phyloP scores from a whole-genome alignment of 2,888 invertebrate genomes.

The Melipona beecheii region DNA sequence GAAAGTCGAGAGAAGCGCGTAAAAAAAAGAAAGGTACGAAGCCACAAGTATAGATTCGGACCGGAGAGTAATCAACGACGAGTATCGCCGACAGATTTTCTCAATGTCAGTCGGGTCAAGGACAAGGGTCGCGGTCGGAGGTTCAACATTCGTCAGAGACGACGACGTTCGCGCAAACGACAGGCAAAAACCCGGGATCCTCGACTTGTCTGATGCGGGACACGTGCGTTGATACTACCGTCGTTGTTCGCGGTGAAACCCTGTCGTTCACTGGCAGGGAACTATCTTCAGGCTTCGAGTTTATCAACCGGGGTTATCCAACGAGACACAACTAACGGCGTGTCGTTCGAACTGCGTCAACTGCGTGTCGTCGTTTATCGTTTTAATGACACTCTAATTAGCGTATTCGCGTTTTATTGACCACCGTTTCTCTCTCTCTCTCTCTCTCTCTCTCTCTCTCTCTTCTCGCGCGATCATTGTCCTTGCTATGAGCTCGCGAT shows the following conservation, averaged over 20 bases:
- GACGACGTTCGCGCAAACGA: conserved; percentile 4
- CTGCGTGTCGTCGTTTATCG: conserved; percentile 82
- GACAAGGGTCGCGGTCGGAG: conserved; percentile 10
- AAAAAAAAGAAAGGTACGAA: background rate
- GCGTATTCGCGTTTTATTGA: conserved; percentile 77
- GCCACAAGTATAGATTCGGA: background rate
- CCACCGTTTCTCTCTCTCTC: conserved; percentile 42
- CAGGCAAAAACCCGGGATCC: conserved; percentile 20
- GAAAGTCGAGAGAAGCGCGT: no score
- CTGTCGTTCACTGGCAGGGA: conserved; percentile 7
- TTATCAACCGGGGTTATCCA: conserved; percentile 82
- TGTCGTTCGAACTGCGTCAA: conserved; percentile 79
- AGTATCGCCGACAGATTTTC: background rate
- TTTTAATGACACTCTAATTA: conserved; percentile 83
- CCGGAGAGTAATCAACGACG: background rate
- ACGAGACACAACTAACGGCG: conserved; percentile 82
- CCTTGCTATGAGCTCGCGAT: background rate
- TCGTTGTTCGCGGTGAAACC: conserved; percentile 65
- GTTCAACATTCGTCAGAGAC: conserved; percentile 7
- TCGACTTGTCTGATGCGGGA: conserved; percentile 32
- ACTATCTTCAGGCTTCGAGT: conserved; percentile 64
- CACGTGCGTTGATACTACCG: conserved; percentile 70
- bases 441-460: conserved; percentile 22
- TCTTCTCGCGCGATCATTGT: background rate
- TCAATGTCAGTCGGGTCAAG: background rate